Evolutionary conservation across 1,140 invertebrate genomes (phyloP).

Genomic region (Ectropis grisescens): DNA sequence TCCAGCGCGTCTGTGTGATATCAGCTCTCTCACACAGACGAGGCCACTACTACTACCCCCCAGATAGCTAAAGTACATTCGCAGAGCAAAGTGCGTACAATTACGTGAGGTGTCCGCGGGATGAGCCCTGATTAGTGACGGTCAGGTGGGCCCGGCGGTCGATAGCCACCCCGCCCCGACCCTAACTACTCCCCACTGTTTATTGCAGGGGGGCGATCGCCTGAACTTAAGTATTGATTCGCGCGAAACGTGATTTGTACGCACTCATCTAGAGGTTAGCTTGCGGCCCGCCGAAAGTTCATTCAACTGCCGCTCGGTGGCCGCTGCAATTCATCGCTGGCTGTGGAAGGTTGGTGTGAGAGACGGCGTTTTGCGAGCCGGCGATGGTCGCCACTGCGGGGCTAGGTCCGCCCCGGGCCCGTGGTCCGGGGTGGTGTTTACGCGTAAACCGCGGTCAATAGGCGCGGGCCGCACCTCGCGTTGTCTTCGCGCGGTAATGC

Average conservation of each 20-base stretch:
- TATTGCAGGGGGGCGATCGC: slow-evolving; percentile 61
- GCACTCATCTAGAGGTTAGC: slow-evolving; percentile 58
- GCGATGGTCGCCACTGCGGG: not conserved
- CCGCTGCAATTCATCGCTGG: slow-evolving; percentile 18
- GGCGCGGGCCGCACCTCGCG: slow-evolving; percentile 47
- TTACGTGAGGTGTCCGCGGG: slow-evolving; percentile 59
- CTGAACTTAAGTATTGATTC: slow-evolving; percentile 69
- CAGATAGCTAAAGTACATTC: slow-evolving; percentile 21
- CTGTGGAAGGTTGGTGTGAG: not conserved
- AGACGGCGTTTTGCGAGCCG: not conserved
- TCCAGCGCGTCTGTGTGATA: too few species aligned
- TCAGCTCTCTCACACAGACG: too few species aligned
- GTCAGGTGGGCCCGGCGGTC: slow-evolving; percentile 59
- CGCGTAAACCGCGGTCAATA: slow-evolving; percentile 55
- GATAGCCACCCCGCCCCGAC: slow-evolving; percentile 33
- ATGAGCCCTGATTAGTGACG: slow-evolving; percentile 65
- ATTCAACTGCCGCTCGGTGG: slow-evolving; percentile 14
- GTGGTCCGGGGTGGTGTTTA: slow-evolving; percentile 38
- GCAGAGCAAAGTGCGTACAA: slow-evolving; percentile 41
- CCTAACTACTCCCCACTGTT: slow-evolving; percentile 45
- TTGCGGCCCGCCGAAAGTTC: slow-evolving; percentile 18
- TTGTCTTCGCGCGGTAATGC: slow-evolving; percentile 49
- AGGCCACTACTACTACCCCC: too few species aligned
- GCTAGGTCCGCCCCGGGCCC: slow-evolving; percentile 4
- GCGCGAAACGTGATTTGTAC: slow-evolving; percentile 69